phyloP scores from a whole-genome alignment of 2,797 vertebrate genomes.

The Diplodus puntazzo region DNA sequence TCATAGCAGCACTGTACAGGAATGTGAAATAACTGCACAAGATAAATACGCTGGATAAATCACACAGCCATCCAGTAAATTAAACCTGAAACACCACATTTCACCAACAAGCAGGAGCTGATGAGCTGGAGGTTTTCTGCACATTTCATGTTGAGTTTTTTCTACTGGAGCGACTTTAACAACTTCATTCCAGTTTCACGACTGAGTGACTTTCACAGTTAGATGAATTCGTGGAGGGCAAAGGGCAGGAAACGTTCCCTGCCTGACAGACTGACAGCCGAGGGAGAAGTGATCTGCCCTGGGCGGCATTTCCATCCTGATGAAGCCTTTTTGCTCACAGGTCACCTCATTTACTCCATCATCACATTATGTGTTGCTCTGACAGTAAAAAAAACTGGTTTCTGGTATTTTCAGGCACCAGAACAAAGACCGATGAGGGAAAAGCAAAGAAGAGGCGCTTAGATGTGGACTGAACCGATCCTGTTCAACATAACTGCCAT shows the following conservation, averaged over 20 bases:
- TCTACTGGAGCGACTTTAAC: not conserved
- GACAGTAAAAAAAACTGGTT: not conserved
- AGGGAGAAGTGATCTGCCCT: not conserved
- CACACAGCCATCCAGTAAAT: constrained; percentile 22
- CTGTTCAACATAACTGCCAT: too few species aligned
- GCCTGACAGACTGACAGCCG: constrained; percentile 51
- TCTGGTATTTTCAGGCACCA: not conserved
- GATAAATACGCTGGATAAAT: constrained; percentile 7
- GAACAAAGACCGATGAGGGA: not conserved
- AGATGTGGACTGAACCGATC: not conserved
- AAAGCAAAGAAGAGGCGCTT: too few species aligned
- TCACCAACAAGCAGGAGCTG: not conserved
- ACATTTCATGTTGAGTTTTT: constrained; percentile 2
- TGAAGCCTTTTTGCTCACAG: constrained; percentile 40
- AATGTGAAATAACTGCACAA: constrained; percentile 40
- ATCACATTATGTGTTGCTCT: constrained; percentile 8
- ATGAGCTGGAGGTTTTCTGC: not conserved
- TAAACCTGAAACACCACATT: not conserved
- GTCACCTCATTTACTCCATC: constrained; percentile 31
- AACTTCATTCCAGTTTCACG: constrained; percentile 24
- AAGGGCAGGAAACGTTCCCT: constrained; percentile 57
- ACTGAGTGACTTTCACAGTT: constrained; percentile 34
- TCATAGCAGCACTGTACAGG: constrained; percentile 41
- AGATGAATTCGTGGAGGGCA: constrained; percentile 30
- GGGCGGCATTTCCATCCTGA: constrained; percentile 35